Conservation (phyloP, 1,140 invertebrate genomes). For the silkworm (Bombyx mori) region DNA sequence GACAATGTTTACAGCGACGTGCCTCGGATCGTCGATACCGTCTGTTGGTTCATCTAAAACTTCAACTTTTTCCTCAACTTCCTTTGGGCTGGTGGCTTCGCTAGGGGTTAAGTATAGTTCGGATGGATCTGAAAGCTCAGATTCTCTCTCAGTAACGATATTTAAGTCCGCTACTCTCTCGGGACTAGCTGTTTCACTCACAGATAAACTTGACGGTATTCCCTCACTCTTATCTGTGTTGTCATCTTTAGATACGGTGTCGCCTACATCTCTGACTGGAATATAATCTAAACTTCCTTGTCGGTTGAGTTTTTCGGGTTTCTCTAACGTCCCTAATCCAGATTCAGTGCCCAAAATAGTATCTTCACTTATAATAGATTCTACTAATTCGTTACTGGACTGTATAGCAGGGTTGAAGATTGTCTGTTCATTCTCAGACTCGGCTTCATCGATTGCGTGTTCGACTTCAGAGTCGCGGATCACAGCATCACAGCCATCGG, state of each 20-base stretch:
- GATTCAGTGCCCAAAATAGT: slow-evolving; percentile 51
- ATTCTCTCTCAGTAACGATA: slow-evolving; percentile 50
- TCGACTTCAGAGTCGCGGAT: slow-evolving; percentile 65
- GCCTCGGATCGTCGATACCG: slow-evolving; percentile 69
- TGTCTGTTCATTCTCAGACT: slow-evolving; percentile 24
- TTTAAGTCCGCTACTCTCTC: slow-evolving; percentile 58
- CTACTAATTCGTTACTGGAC: slow-evolving; percentile 56
- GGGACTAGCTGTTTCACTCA: slow-evolving; percentile 64
- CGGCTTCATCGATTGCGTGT: slow-evolving; percentile 10
- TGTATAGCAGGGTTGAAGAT: slow-evolving; percentile 36
- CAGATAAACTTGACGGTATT: slow-evolving; percentile 63
- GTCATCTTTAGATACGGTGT: slow-evolving; percentile 53
- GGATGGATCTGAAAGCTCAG: slow-evolving; percentile 71
- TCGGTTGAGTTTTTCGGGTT: slow-evolving; percentile 72
- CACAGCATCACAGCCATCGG: slow-evolving; percentile 60
- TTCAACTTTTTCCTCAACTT: slow-evolving; percentile 62
- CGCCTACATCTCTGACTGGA: slow-evolving; percentile 66
- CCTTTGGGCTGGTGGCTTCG: slow-evolving; percentile 69
- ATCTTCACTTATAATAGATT: slow-evolving; percentile 74
- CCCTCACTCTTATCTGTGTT: slow-evolving; percentile 64
- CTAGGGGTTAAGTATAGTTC: slow-evolving; percentile 75
- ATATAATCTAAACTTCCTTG: slow-evolving; percentile 68
- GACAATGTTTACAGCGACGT: slow-evolving; percentile 64
- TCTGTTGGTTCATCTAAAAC: slow-evolving; percentile 55
- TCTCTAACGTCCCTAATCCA: slow-evolving; percentile 52